phyloP scores from a whole-genome alignment of 2,888 invertebrate species.

The Hirtodrosophila alboralis region DNA sequence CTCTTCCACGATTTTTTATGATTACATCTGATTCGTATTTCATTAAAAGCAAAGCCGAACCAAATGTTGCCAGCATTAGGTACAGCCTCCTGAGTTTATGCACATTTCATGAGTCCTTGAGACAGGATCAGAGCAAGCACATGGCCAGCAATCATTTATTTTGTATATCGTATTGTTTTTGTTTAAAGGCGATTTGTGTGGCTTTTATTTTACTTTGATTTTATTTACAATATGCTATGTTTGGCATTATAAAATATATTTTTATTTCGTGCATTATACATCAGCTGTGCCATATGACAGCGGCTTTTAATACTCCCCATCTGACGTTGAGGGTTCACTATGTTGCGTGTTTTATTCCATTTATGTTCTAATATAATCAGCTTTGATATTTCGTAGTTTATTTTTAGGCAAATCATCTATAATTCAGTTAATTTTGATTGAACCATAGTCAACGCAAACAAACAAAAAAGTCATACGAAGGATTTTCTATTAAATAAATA shows the following conservation, averaged over 20 bases:
- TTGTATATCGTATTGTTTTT: constrained; percentile 10
- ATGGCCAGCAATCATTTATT: background rate
- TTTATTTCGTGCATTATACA: no score
- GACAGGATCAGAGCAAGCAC: constrained; percentile 14
- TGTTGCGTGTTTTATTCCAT: constrained; percentile 10
- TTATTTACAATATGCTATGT: constrained; percentile 6
- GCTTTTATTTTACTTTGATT: constrained; percentile 26
- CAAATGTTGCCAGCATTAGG: constrained; percentile 53
- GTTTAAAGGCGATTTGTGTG: constrained; percentile 22
- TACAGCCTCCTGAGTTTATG: constrained; percentile 50
- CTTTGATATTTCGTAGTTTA: constrained; percentile 26
- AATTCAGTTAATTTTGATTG: constrained; percentile 17
- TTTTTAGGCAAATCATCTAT: constrained; percentile 26
- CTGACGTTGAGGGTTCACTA: background rate
- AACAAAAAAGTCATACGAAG: no score
- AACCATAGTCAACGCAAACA: constrained; percentile 6
- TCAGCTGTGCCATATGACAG: constrained; percentile 6
- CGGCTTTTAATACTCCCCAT: background rate
- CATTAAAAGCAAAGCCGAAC: constrained; percentile 58
- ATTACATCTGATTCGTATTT: constrained; percentile 72
- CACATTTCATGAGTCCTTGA: constrained; percentile 55
- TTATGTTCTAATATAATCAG: constrained; percentile 27
- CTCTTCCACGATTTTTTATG: constrained; percentile 42
- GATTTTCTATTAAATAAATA: no score
- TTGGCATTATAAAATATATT: constrained; percentile 12